These are phyloP conservation scores for Pangasius sanitwongsei DNA, from an alignment of 2,797 vertebrate species.

Conservation along the genomic window DNA sequence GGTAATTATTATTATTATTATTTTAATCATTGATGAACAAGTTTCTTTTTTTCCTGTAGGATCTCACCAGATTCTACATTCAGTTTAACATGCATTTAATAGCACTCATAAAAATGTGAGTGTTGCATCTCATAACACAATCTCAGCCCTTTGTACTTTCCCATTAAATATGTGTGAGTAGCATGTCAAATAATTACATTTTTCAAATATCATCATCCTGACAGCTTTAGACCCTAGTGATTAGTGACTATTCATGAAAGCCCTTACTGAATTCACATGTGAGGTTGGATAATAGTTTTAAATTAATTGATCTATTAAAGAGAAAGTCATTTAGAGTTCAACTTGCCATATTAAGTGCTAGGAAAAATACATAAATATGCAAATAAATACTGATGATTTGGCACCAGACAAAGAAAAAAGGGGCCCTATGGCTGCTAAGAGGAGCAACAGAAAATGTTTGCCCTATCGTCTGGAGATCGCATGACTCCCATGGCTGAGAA, in stretches of 20 bases:
- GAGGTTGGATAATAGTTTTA: constrained; percentile 54
- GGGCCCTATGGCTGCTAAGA: constrained; percentile 11
- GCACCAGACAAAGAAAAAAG: constrained; percentile 56
- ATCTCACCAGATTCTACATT: neutral
- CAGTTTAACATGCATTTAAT: neutral
- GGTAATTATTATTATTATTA: neutral
- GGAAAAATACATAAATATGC: constrained; percentile 49
- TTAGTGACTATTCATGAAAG: constrained; percentile 60
- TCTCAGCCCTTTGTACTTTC: neutral
- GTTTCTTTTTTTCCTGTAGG: neutral
- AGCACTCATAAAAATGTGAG: neutral
- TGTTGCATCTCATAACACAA: neutral
- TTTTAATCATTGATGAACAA: neutral
- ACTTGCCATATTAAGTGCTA: constrained; percentile 61
- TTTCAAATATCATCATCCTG: constrained; percentile 55
- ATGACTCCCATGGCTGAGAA: neutral
- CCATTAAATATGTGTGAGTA: constrained; percentile 24
- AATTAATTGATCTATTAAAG: constrained; percentile 61
- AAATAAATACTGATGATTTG: constrained; percentile 57
- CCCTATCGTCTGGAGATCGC: neutral
- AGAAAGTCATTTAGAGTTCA: constrained; percentile 60
- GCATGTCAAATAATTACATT: constrained; percentile 63
- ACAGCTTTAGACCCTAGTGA: constrained; percentile 61
- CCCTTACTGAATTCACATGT: constrained; percentile 49
- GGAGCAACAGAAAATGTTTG: neutral